A percentile compares a stretch with the other conserved stretches of the same genome.
These are phyloP conservation scores for Tetragonisca angustula DNA, from an alignment of 2,888 invertebrate species.

Conservation along the genomic window DNA sequence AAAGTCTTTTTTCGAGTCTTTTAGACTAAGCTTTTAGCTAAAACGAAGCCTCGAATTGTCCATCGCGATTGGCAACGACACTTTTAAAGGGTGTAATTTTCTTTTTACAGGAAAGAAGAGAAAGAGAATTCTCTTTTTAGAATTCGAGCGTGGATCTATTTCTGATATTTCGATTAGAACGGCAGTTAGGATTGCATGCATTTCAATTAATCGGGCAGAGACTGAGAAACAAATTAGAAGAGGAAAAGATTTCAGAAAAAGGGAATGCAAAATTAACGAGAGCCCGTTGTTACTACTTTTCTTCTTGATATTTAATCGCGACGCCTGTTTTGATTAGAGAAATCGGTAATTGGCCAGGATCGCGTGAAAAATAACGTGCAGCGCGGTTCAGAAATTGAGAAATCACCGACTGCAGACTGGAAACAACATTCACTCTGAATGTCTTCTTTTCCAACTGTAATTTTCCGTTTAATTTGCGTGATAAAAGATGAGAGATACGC, in stretches of 20 bases:
- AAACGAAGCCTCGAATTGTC: no score
- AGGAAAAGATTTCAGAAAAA: background rate
- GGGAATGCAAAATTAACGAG: background rate
- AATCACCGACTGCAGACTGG: background rate
- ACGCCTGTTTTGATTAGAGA: slow-evolving; percentile 26
- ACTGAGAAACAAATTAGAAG: background rate
- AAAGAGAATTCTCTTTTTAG: no score
- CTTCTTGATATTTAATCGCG: slow-evolving; percentile 6
- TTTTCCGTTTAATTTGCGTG: background rate
- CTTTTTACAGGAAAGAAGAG: no score
- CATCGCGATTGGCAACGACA: no score
- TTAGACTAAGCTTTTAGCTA: background rate
- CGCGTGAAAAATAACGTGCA: slow-evolving; percentile 19
- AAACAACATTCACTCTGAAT: slow-evolving; percentile 3
- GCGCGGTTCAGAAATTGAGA: slow-evolving; percentile 1
- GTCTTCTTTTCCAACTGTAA: background rate
- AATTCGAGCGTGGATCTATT: no score
- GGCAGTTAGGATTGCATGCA: no score
- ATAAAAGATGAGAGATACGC: background rate
- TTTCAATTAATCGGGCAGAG: background rate
- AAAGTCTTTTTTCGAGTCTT: background rate
- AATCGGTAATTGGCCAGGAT: slow-evolving; percentile 20
- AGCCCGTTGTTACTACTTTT: background rate
- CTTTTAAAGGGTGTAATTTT: no score
- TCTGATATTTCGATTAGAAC: no score